phyloP scores from a whole-genome alignment of 2,888 invertebrate species.

The Buathra laborator region DNA sequence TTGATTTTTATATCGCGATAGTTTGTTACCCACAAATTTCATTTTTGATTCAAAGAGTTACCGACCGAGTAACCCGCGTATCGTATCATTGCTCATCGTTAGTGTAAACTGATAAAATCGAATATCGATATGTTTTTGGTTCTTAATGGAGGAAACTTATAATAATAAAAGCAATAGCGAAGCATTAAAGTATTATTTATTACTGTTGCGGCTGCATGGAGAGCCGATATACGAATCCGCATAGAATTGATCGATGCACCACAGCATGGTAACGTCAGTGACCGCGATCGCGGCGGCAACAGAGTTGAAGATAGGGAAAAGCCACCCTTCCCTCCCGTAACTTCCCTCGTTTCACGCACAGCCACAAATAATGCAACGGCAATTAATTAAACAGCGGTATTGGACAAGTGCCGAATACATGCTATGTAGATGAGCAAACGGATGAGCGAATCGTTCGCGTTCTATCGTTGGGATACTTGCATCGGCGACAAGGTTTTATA shows the following conservation, averaged over 20 bases:
- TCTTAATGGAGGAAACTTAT: slow-evolving; percentile 15
- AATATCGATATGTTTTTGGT: not conserved
- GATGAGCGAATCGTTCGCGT: slow-evolving; percentile 18
- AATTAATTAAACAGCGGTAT: slow-evolving; percentile 75
- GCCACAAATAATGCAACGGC: slow-evolving; percentile 77
- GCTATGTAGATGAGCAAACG: not conserved
- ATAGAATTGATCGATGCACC: slow-evolving; percentile 56
- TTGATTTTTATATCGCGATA: not conserved
- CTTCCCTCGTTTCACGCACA: slow-evolving; percentile 46
- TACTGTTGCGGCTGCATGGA: slow-evolving; percentile 29
- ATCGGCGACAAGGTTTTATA: slow-evolving; percentile 33
- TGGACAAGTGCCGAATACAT: slow-evolving; percentile 65
- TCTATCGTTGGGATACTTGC: not conserved
- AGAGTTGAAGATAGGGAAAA: not conserved
- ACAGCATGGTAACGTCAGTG: slow-evolving; percentile 52
- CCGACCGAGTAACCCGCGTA: not conserved
- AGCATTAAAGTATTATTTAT: slow-evolving; percentile 45
- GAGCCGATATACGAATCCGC: slow-evolving; percentile 24
- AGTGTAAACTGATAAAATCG: not conserved
- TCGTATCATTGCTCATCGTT: not conserved
- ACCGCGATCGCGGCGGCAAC: slow-evolving; percentile 53
- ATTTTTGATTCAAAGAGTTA: not conserved
- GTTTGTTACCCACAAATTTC: not conserved
- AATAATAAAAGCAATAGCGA: slow-evolving; percentile 31
- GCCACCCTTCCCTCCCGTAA: slow-evolving; percentile 2